These are phyloP conservation scores for Hormaphis cornu DNA, from an alignment of 1,140 invertebrate species.

Conservation along the genomic window DNA sequence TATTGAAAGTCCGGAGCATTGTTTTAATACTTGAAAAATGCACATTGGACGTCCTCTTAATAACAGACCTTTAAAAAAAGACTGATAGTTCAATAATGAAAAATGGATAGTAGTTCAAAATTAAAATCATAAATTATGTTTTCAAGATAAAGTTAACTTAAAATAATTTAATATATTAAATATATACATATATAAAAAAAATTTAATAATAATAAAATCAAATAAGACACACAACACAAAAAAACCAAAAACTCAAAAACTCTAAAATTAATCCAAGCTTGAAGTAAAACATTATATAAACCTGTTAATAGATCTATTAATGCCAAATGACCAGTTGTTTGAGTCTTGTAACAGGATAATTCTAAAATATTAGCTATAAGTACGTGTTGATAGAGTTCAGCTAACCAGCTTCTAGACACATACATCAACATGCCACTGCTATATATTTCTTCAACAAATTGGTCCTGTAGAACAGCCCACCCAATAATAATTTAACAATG, in stretches of 20 bases:
- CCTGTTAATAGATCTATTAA: conserved; percentile 68
- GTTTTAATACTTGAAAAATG: no score
- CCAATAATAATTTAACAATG: not conserved
- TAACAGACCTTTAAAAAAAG: no score
- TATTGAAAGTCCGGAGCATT: no score
- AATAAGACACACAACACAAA: not conserved
- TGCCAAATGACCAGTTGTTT: conserved; percentile 51
- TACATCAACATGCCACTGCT: conserved; percentile 84
- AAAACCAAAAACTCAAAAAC: not conserved
- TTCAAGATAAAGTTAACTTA: not conserved
- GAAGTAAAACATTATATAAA: conserved; percentile 40
- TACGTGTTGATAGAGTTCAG: conserved; percentile 80
- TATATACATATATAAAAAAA: not conserved
- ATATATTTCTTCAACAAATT: conserved; percentile 84
- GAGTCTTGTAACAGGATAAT: conserved; percentile 53
- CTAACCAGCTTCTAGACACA: conserved; percentile 81
- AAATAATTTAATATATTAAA: not conserved
- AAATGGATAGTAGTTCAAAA: no score
- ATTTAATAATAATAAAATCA: not conserved
- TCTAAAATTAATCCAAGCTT: conserved; percentile 7
- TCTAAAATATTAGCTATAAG: conserved; percentile 65
- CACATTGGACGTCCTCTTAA: no score
- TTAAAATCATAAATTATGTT: no score
- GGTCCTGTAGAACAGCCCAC: conserved; percentile 49
- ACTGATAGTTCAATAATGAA: no score